Base-by-base conservation (phyloP, 2,797 vertebrate species). In the Intellagama lesueurii region DNA sequence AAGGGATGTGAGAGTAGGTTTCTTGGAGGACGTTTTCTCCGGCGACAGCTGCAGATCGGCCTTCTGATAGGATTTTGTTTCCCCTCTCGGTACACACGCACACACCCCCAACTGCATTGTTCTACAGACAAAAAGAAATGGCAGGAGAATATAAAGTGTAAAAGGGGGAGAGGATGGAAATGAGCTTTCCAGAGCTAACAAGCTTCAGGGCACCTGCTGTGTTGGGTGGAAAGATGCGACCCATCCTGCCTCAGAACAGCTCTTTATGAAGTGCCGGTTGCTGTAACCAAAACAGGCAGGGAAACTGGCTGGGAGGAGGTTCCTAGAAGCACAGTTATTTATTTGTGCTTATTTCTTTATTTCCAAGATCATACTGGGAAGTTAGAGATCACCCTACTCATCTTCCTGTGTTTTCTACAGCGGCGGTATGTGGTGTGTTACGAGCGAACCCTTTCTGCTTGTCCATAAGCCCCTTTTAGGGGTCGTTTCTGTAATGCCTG, bases 41-140 rank as follows among this genome's bases (percentile, higher is more conserved):
- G 11, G 81, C 4, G 64, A 78, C 87, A 84, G 47, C 87, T 70
- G 81, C 81, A 47, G 87, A 78, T 78, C 4, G 16, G 73, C n/a
- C 64, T 40, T 19, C 44, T 0, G 44, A 40, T 69, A 30, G 1
- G 40, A 30, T 60, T 40, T 1, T 26, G 52, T 56, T 56, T 79
- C 69, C 32, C 16, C n/a, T 49, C 35, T 24, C 28, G 17, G 22
- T 4, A 12, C 28, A 86, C 49, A n/a, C 69, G 4, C 68, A 30
- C 28, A 9, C 79, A 26, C 52, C 32, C 44, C 47, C n/a, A 85
- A 30, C 32, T 5, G 75, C 66, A 84, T 79, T 79, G 64, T 84
- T 85, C 73, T 24, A 9, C 28, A 60, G 24, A n/a, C 32, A 70
- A 72, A 84, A 40, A n/a, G 44, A 73, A 84, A 28, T 12, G 17